Percentiles rank a stretch among this genome's conserved stretches.
Evolutionary conservation across 2,797 vertebrate genomes (phyloP).

Genomic region (Enteromius radiatus): DNA sequence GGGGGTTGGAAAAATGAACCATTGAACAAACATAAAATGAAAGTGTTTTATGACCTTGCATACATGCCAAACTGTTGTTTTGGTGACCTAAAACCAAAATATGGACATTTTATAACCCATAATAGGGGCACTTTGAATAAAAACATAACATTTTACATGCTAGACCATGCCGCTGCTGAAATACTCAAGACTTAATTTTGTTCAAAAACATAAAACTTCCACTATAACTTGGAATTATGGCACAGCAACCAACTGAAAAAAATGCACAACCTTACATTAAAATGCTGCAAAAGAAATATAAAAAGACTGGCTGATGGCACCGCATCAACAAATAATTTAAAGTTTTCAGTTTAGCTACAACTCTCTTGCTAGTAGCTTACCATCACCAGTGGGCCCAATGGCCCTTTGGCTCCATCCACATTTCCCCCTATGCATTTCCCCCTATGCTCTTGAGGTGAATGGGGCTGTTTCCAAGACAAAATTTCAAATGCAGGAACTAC

Average conservation of each 20-base stretch:
- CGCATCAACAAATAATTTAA: too few species aligned
- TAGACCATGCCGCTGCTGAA: constrained; percentile 13
- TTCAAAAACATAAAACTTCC: constrained; percentile 6
- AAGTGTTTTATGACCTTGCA: too few species aligned
- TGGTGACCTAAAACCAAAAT: too few species aligned
- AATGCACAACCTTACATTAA: constrained; percentile 36
- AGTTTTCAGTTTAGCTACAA: neutral
- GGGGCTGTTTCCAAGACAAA: neutral
- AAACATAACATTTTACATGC: neutral
- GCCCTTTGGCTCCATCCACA: neutral
- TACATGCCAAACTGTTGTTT: too few species aligned
- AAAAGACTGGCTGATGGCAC: too few species aligned
- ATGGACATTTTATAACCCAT: too few species aligned
- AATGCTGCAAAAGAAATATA: neutral
- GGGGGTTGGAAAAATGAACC: too few species aligned
- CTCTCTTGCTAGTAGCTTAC: neutral
- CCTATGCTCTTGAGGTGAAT: neutral
- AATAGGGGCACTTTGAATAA: too few species aligned
- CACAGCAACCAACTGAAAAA: constrained; percentile 13
- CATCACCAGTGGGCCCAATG: neutral
- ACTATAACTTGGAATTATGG: neutral
- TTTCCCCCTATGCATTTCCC: too few species aligned
- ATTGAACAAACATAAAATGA: too few species aligned
- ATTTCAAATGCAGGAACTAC: constrained; percentile 3
- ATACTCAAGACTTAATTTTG: constrained; percentile 7